A percentile compares a stretch with the other conserved stretches of the same genome.
Evolutionary conservation across 2,797 vertebrate genomes (phyloP).

Genomic region (Podarcis siculus): DNA sequence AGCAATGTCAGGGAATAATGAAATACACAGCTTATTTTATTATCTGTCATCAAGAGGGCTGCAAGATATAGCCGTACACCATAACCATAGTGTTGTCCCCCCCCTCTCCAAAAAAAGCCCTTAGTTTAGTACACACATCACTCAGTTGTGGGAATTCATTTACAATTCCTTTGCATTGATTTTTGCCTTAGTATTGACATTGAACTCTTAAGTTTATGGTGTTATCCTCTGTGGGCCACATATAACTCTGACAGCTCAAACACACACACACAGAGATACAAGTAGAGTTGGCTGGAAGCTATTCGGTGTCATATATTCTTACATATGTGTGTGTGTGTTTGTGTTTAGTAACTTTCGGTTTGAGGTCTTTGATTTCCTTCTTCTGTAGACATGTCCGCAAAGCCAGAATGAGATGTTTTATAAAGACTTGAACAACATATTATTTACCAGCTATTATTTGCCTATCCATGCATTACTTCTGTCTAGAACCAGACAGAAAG

Average conservation of each 20-base stretch:
- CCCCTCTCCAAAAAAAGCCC: not conserved
- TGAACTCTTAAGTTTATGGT: not conserved
- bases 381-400: fast-evolving
- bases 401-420: not conserved
- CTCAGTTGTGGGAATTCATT: not conserved
- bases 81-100: not conserved
- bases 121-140: not conserved
- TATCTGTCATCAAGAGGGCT: not conserved
- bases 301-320: not conserved
- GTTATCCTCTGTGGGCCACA: fast-evolving
- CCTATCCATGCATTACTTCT: not conserved
- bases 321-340: not conserved
- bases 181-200: not conserved
- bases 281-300: not conserved
- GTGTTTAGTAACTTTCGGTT: not conserved
- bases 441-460: not conserved
- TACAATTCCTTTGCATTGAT: not conserved
- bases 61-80: not conserved
- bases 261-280: not conserved
- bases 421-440: not conserved
- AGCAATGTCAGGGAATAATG: not conserved
- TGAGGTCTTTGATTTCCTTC: constrained; percentile 18
- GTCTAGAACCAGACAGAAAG: fast-evolving
- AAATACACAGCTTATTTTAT: not conserved
- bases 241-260: not conserved